A percentile compares a stretch with the other conserved stretches of the same genome.
Evolutionary conservation across 2,113 vertebrate species (phyloP).

Genomic region (Nestor notabilis): DNA sequence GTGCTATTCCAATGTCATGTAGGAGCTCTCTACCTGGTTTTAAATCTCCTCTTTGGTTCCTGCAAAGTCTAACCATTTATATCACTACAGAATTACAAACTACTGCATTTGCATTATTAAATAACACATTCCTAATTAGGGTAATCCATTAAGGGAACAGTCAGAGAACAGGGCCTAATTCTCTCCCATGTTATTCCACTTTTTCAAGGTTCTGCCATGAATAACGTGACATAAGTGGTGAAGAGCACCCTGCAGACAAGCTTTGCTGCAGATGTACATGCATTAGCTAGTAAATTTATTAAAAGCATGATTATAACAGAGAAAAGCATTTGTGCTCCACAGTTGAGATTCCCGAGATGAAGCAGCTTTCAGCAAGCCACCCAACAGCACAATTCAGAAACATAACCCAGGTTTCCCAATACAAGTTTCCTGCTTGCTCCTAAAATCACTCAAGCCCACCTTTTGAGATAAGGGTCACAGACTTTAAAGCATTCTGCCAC

Average conservation of each 20-base stretch:
- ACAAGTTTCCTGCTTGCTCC: neutral
- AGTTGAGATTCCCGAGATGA: neutral
- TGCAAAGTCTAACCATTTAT: neutral
- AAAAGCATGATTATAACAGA: neutral
- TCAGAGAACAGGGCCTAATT: conserved; percentile 15
- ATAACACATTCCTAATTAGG: conserved; percentile 42
- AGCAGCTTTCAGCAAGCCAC: neutral
- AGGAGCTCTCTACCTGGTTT: neutral
- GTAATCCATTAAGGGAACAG: conserved; percentile 49
- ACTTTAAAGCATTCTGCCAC: neutral
- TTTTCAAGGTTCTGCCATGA: neutral
- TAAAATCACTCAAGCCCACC: neutral
- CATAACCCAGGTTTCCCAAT: neutral
- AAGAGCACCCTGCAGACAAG: conserved; percentile 12
- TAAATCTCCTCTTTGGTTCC: neutral
- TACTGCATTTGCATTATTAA: conserved; percentile 35
- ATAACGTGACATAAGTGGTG: neutral
- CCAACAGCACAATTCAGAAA: neutral
- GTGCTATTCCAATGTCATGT: neutral
- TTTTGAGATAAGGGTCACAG: neutral
- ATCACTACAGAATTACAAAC: conserved; percentile 23
- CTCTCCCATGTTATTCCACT: neutral
- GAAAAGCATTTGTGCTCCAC: neutral
- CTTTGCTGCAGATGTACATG: neutral
- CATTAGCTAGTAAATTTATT: neutral